Percentiles rank a stretch among this genome's conserved stretches.
These are phyloP conservation scores for Schizothorax lantsangensis DNA, from an alignment of 2,797 vertebrate species.

Conservation along the genomic window DNA sequence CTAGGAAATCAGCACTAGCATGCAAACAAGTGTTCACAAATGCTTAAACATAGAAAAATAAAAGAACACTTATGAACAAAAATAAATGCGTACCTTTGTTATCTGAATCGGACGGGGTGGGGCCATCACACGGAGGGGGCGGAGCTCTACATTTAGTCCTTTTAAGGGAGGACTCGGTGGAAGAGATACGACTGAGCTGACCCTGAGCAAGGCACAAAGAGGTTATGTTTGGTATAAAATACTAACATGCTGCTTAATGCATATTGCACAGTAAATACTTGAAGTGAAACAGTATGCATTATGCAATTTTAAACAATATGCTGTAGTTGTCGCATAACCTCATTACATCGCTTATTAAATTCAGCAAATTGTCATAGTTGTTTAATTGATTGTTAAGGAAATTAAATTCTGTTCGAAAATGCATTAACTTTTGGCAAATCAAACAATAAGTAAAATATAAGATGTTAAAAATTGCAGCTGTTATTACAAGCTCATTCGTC, in stretches of 20 bases:
- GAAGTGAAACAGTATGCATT: background rate
- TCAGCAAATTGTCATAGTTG: background rate
- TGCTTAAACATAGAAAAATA: background rate
- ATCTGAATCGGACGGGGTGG: slow-evolving; percentile 38
- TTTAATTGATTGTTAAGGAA: background rate
- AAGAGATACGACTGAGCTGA: slow-evolving; percentile 58
- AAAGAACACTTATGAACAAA: background rate
- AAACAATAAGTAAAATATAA: background rate
- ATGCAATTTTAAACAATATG: background rate
- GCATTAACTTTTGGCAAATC: background rate
- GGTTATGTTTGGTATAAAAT: background rate
- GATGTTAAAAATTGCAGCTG: background rate
- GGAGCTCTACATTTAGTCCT: slow-evolving; percentile 91
- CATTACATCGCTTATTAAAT: background rate
- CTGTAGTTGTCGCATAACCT: background rate
- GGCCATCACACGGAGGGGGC: slow-evolving; percentile 75
- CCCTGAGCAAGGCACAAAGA: slow-evolving; percentile 38
- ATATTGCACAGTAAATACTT: background rate
- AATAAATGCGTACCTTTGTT: slow-evolving; percentile 62
- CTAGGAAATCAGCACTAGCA: background rate
- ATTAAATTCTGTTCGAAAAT: background rate
- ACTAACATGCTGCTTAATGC: background rate
- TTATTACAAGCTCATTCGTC: background rate
- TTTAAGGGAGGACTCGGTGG: slow-evolving; percentile 79
- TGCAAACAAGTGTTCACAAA: background rate